Evolutionary conservation across 1,140 invertebrate genomes (phyloP), one percentile per base, ranked within the genome.

Genomic region (Lepidurus couesii): DNA sequence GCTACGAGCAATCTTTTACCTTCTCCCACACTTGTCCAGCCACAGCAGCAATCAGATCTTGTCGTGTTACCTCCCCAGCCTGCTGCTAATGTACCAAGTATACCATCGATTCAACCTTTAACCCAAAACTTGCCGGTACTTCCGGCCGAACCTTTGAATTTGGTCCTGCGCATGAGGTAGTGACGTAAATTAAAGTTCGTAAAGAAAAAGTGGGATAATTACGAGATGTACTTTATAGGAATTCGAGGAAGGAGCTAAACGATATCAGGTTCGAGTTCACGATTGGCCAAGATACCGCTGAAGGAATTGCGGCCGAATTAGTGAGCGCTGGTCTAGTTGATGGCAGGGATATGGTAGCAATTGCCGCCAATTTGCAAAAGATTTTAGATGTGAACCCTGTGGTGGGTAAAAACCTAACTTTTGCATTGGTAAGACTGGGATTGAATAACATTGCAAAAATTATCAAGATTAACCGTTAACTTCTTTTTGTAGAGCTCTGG

Each of bases 231-330:
- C 13, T 79, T 85, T 88, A 80, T 81, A 92, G 94, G 81, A 98
- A 99, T 87, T 88, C 92, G 73, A 92, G 91, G 81, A 88, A 92
- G 78, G 97, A 98, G 86, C 85, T 99, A 47, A 98, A 99, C 85
- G 97, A 99, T 84, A 99, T 99, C 81, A 90, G 96, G 82, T 99
- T 99, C 85, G 96, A 99, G 84, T 99, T 95, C 85, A 91, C 92
- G 5, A 90, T 93, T 13, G 94, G 94, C 3, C 91, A 94, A 86
- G 97, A 99, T 85, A 94, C 94, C 0, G 91, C 96, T 0, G 95
- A 98, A 85, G 96, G 96, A 73, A 97, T 98, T 78, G 95, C 97
- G 5, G 89, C 91, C 10, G 97, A 99, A 87, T 86, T 99, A 80
- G 95, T 98, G 13, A 93, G 93, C 75, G 97, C 97, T 26, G 95